These are phyloP conservation scores for Halictus ligatus DNA, from an alignment of 2,888 invertebrate species.

Conservation along the genomic window DNA sequence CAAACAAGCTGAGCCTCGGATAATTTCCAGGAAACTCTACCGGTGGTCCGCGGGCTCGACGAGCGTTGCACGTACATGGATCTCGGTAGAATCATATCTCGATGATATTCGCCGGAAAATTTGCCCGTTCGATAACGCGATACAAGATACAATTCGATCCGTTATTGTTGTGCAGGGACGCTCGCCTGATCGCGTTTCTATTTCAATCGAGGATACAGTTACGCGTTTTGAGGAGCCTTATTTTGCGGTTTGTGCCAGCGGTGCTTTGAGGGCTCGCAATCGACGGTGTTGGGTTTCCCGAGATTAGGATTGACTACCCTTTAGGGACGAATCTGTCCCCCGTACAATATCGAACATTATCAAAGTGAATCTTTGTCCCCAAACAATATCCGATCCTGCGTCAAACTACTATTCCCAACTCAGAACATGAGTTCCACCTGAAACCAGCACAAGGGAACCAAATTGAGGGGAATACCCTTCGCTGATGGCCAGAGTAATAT, in stretches of 20 bases:
- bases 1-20: constrained; percentile 15
- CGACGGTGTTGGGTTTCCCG: not conserved
- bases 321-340: not conserved
- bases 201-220: not conserved
- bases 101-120: constrained; percentile 34
- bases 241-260: not conserved
- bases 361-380: not conserved
- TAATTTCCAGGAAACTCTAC: constrained; percentile 43
- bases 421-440: not conserved
- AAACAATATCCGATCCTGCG: not conserved
- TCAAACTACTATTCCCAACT: not conserved
- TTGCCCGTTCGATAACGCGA: constrained; percentile 47
- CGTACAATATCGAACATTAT: not conserved
- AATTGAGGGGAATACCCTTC: too few species aligned
- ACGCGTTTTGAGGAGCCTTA: not conserved
- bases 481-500: too few species aligned
- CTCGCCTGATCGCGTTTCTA: not conserved
- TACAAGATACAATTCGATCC: constrained; percentile 12
- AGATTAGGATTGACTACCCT: not conserved
- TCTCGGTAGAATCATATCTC: not conserved
- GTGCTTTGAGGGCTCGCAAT: not conserved
- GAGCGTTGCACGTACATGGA: not conserved
- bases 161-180: not conserved
- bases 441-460: not conserved
- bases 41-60: not conserved